Evolutionary conservation across 30 jellyfish, hydroid and myxozoan species (phyloP).

Genomic region (Aurelia sp.): DNA sequence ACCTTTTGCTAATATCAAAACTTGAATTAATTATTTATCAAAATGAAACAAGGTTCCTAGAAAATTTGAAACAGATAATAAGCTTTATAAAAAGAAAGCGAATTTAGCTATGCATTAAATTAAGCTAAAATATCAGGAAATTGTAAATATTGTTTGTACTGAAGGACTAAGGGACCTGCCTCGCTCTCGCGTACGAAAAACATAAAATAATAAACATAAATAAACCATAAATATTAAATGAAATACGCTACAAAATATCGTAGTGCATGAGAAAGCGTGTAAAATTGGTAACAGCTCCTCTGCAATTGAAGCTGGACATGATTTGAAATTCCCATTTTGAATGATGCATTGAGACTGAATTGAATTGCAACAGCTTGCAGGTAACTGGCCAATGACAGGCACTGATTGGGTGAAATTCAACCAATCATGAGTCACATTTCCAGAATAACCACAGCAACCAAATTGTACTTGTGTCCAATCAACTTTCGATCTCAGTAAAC

Average conservation of each 20-base stretch:
- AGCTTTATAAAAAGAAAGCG: no score
- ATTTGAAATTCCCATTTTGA: background rate
- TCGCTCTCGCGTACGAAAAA: background rate
- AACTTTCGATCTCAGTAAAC: background rate
- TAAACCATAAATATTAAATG: slow-evolving; percentile 1
- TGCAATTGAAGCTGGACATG: slow-evolving; percentile 11
- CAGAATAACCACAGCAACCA: slow-evolving; percentile 39
- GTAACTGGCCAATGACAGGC: slow-evolving; percentile 2
- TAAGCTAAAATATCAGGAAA: background rate
- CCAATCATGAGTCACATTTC: slow-evolving; percentile 53
- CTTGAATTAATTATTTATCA: no score
- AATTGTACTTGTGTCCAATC: slow-evolving; percentile 43
- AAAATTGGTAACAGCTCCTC: background rate
- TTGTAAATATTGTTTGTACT: slow-evolving; percentile 36
- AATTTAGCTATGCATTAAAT: no score
- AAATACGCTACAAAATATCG: slow-evolving; percentile 14
- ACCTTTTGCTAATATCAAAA: no score
- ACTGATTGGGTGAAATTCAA: background rate
- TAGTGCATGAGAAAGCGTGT: slow-evolving; percentile 40
- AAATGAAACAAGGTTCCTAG: no score
- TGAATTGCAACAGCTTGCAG: slow-evolving; percentile 44
- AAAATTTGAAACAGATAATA: no score
- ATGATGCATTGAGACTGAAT: background rate
- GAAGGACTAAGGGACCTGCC: slow-evolving; percentile 8
- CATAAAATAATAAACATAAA: background rate